Evolutionary conservation across 2,888 invertebrate species (phyloP).

Genomic region (Ophonus ardosiacus): DNA sequence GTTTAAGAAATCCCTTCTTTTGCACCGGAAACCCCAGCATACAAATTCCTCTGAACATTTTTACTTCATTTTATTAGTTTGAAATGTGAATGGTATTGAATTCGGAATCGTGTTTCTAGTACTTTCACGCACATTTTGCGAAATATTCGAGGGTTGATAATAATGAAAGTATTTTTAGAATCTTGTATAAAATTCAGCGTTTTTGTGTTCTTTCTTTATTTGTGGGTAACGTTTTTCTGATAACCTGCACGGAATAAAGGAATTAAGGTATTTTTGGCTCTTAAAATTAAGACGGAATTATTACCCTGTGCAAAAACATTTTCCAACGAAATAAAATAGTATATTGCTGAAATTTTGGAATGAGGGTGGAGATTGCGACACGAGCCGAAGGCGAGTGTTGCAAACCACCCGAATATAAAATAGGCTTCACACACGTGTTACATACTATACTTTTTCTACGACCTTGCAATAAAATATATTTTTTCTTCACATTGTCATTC

Average conservation of each 20-base stretch:
- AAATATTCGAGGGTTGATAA: slow-evolving; percentile 2
- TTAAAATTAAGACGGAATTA: not conserved
- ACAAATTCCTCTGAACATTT: slow-evolving; percentile 20
- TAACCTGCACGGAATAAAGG: slow-evolving; percentile 37
- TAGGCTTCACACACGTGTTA: no score
- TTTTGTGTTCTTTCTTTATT: slow-evolving; percentile 26
- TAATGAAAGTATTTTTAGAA: slow-evolving; percentile 35
- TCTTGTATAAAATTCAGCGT: slow-evolving; percentile 6
- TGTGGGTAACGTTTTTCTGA: slow-evolving; percentile 34
- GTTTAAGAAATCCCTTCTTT: not conserved
- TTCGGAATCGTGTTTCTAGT: not conserved
- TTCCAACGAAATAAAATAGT: not conserved
- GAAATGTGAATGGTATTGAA: slow-evolving; percentile 27
- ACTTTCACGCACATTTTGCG: not conserved
- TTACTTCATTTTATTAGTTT: slow-evolving; percentile 19
- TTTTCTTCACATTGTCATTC: no score
- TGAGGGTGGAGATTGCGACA: no score
- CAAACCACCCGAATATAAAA: no score
- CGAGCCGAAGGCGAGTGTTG: no score
- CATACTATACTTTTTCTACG: no score
- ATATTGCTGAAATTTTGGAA: no score
- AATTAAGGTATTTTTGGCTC: slow-evolving; percentile 27
- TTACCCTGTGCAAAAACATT: not conserved
- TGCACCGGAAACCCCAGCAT: not conserved
- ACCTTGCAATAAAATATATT: no score